Evolutionary conservation across 2,113 vertebrate species (phyloP), one percentile per base, ranked within the genome.

Genomic region (Eptatretus burgeri): DNA sequence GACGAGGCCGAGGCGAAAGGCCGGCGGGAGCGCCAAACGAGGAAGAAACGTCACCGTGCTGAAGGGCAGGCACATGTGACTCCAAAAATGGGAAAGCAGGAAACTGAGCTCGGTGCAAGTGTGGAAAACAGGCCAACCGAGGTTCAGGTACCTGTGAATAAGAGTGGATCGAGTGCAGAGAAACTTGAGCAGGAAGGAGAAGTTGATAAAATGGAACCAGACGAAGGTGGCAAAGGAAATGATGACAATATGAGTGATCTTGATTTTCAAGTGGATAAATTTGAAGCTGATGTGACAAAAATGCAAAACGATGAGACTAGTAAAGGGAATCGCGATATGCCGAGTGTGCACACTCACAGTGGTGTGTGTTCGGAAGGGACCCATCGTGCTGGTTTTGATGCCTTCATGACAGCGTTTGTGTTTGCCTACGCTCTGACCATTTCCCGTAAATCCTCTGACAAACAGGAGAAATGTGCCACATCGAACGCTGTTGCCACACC

Each of bases 341-440:
- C 27, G 27, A 7, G 3, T 41, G 27, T n/a, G n/a, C n/a, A 7
- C 27, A 41, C 7, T 3, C 27, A 41, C 12, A 14, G 62, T 51
- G 62, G 65, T 4, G 49, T 27, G 49, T 51, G 41, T 56, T 77
- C 79, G 9, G 8, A 71, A 2, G 79, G 85, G 50, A 73, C 79
- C 0, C 91, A 98, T 69, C 71, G 89, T 27, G 88, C 91, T 1
- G 89, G 91, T 10, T 98, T 96, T 5, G 91, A 98, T 7, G 89
- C 89, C 1, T 96, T 93, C 70, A 98, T 98, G 89, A 98, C 88
- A 0, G 91, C 81, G 14, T 96, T 81, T 13, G 77, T 96, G 69
- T 91, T 96, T 70, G 82, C 81, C 65, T 80, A 79, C 1, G 75
- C 84, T 1, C 74, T 72, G 66, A 66, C 77, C 62, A 65, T 77